A percentile compares a stretch with the other conserved stretches of the same genome.
These are phyloP conservation scores for Ptiloglossa arizonensis DNA, from an alignment of 1,140 invertebrate species.

Conservation along the genomic window DNA sequence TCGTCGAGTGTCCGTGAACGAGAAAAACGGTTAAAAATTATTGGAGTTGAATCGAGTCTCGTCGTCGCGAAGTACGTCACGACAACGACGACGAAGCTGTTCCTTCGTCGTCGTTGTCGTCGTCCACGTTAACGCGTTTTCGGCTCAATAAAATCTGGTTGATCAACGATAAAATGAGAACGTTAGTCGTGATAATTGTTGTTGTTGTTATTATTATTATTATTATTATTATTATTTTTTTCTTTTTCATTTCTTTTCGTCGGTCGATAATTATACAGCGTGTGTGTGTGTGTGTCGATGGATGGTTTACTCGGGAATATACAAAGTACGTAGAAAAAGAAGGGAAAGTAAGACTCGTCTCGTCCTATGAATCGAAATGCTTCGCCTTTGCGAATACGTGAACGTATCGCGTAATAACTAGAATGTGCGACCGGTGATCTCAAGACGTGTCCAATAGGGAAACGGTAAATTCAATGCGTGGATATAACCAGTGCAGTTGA, in stretches of 20 bases:
- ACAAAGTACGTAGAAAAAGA: constrained; percentile 73
- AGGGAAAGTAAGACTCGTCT: constrained; percentile 61
- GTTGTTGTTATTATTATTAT: no score
- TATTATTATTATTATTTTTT: no score
- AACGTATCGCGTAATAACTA: constrained; percentile 64
- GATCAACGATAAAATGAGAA: constrained; percentile 68
- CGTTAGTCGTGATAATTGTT: constrained; percentile 61
- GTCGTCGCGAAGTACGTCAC: constrained; percentile 52
- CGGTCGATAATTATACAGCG: constrained; percentile 63
- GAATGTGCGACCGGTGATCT: constrained; percentile 48
- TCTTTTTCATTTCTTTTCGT: constrained; percentile 31
- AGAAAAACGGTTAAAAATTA: constrained; percentile 13
- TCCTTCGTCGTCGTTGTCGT: constrained; percentile 2
- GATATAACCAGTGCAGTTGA: constrained; percentile 33
- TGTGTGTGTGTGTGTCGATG: constrained; percentile 49
- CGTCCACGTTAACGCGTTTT: constrained; percentile 28
- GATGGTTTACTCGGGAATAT: constrained; percentile 65
- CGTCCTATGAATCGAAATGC: constrained; percentile 52
- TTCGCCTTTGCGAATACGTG: constrained; percentile 60
- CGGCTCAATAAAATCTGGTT: constrained; percentile 67
- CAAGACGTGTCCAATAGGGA: constrained; percentile 26
- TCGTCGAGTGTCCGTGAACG: neutral
- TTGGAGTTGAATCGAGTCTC: constrained; percentile 59
- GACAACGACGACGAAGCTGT: constrained; percentile 38
- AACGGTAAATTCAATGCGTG: constrained; percentile 24